phyloP scores from a whole-genome alignment of 2,888 invertebrate species.

The Andrena minutula region DNA sequence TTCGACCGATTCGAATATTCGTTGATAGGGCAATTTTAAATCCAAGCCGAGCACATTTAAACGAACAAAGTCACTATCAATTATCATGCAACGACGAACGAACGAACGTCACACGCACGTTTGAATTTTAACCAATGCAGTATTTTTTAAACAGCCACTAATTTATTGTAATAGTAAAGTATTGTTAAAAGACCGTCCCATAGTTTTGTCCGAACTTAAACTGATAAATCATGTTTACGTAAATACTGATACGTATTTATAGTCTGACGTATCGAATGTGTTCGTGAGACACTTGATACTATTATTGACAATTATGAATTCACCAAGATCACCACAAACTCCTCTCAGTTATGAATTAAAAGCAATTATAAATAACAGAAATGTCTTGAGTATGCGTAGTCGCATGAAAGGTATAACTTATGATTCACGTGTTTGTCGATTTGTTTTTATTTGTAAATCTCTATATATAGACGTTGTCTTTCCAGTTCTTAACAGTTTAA shows the following conservation, averaged over 20 bases:
- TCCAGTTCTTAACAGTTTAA: slow-evolving; percentile 87
- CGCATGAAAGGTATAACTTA: slow-evolving; percentile 86
- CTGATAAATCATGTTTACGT: background rate
- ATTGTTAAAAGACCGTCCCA: background rate
- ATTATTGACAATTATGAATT: slow-evolving; percentile 67
- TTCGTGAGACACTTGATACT: background rate
- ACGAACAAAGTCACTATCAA: background rate
- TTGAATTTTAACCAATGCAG: slow-evolving; percentile 24
- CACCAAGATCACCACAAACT: slow-evolving; percentile 87
- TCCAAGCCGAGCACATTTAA: background rate
- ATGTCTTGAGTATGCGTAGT: slow-evolving; percentile 88
- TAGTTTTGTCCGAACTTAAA: background rate
- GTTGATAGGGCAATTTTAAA: slow-evolving; percentile 8
- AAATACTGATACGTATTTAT: background rate
- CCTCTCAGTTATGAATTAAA: slow-evolving; percentile 87
- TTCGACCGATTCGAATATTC: background rate
- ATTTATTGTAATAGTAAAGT: background rate
- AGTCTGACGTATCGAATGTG: background rate
- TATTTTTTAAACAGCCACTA: background rate
- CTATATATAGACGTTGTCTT: slow-evolving; percentile 31
- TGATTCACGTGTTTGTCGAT: slow-evolving; percentile 4
- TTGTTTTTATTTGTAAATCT: slow-evolving; percentile 7
- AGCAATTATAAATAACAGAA: slow-evolving; percentile 87
- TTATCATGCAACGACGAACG: background rate
- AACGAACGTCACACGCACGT: background rate